Conservation (phyloP, 1,140 invertebrate species). For the Plodia interpunctella region DNA sequence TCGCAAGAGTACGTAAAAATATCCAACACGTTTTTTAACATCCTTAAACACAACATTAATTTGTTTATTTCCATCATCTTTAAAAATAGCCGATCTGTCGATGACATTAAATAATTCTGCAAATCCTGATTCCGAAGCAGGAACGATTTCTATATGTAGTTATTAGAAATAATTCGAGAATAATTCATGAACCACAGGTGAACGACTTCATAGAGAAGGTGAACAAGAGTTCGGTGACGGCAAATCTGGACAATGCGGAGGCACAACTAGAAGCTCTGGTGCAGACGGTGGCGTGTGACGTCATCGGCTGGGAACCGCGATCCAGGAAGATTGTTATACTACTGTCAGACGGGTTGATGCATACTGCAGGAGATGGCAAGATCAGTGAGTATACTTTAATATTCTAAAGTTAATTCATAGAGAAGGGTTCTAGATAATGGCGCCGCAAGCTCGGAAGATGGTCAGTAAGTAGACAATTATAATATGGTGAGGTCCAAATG, state of each 20-base stretch:
- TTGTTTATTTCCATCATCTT: too few species aligned
- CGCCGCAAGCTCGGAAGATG: too few species aligned
- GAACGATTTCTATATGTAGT: neutral
- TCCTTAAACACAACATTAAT: too few species aligned
- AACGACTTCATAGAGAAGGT: conserved; percentile 63
- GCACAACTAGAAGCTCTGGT: conserved; percentile 99
- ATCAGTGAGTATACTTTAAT: conserved; percentile 57
- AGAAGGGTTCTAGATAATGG: too few species aligned
- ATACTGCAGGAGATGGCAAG: conserved; percentile 82
- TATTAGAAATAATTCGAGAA: neutral
- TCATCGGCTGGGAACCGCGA: conserved; percentile 79
- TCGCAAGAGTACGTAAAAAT: too few species aligned
- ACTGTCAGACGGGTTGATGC: conserved; percentile 80
- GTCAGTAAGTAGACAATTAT: too few species aligned
- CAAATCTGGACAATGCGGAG: conserved; percentile 98
- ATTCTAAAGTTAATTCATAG: too few species aligned
- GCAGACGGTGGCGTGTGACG: conserved; percentile 94
- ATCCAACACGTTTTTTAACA: too few species aligned
- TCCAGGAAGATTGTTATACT: conserved; percentile 80
- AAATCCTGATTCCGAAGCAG: too few species aligned
- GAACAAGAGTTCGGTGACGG: conserved; percentile 85
- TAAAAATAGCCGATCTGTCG: too few species aligned
- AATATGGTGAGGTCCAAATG: too few species aligned
- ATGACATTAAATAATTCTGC: too few species aligned
- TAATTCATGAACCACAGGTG: conserved; percentile 52